Conservation (phyloP, 35 echinoderm and acorn worm genomes). For the Lytechinus variegatus region DNA sequence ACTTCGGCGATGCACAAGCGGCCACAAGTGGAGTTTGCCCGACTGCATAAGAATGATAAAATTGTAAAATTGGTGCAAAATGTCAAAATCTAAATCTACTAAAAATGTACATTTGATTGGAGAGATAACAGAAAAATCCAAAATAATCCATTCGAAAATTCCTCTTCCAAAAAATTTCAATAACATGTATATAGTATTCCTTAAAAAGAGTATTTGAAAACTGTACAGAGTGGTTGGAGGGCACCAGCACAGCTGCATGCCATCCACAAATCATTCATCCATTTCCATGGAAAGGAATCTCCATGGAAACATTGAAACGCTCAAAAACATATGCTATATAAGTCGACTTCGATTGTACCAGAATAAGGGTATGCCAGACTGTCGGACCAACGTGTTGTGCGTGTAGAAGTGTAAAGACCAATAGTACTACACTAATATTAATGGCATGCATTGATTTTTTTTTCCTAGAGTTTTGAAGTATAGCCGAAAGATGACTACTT, state of each 20-base stretch:
- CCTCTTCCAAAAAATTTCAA: constrained; percentile 13
- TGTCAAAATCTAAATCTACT: constrained; percentile 45
- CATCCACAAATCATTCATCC: neutral
- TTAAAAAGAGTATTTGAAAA: constrained; percentile 44
- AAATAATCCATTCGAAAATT: constrained; percentile 42
- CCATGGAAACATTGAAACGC: constrained; percentile 9
- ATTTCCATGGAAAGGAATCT: neutral
- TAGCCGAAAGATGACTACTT: neutral
- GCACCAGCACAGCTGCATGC: constrained; percentile 28
- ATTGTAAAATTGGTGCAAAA: constrained; percentile 40
- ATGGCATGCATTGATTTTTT: neutral
- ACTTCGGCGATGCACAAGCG: neutral
- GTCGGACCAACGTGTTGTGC: neutral
- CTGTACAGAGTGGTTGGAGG: neutral
- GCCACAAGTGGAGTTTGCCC: constrained; percentile 51
- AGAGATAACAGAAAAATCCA: constrained; percentile 30
- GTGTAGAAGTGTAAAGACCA: neutral
- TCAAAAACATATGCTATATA: neutral
- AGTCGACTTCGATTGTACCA: neutral
- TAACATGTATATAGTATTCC: constrained; percentile 39
- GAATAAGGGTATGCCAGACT: neutral
- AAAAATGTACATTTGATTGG: constrained; percentile 52
- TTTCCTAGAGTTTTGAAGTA: neutral
- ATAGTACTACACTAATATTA: neutral
- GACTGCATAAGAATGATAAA: constrained; percentile 53